Conservation (phyloP, 2,797 vertebrate genomes). For the Hypotaenidia philippensis region DNA sequence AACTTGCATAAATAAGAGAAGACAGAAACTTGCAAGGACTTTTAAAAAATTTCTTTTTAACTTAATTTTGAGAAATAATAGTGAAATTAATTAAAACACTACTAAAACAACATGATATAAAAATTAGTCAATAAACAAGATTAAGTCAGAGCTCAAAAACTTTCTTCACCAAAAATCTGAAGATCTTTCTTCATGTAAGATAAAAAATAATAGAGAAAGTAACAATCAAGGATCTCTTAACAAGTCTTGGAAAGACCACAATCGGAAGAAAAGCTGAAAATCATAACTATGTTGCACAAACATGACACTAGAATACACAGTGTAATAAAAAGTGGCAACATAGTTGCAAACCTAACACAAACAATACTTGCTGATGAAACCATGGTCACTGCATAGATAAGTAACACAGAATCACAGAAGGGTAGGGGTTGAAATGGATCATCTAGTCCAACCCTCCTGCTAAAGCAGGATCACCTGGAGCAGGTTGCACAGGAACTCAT, state of each 20-base stretch:
- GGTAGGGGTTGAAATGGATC: too few relatives aligned
- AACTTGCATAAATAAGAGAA: neutral
- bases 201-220: neutral
- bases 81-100: neutral
- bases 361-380: neutral
- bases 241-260: neutral
- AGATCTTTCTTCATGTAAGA: neutral
- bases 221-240: neutral
- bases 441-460: too few relatives aligned
- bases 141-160: neutral
- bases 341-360: neutral
- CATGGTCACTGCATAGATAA: neutral
- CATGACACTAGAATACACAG: neutral
- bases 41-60: neutral
- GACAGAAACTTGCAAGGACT: neutral
- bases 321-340: neutral
- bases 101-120: neutral
- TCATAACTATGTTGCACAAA: neutral
- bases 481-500: too few relatives aligned
- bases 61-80: neutral
- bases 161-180: neutral
- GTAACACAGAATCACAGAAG: neutral
- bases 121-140: neutral
- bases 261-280: neutral
- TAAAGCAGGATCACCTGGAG: too few relatives aligned